Conservation (phyloP, 2,113 vertebrate species). For the Sturnus vulgaris region DNA sequence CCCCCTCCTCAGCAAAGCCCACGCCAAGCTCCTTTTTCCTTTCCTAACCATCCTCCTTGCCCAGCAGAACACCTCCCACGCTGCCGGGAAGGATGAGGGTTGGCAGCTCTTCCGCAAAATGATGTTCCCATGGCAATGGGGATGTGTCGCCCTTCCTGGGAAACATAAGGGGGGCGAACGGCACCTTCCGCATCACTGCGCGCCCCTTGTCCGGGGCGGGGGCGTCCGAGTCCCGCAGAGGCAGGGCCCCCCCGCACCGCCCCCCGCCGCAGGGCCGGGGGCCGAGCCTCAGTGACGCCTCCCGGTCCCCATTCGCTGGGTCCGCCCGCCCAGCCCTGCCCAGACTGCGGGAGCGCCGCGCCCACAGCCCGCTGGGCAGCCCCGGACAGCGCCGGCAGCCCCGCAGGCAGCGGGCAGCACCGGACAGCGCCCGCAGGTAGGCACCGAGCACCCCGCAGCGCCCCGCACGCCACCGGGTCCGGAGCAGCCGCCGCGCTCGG, state of each 20-base stretch:
- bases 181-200: not conserved
- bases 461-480: not conserved
- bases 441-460: not conserved
- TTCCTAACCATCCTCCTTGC: not conserved
- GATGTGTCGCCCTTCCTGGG: not conserved
- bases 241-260: not conserved
- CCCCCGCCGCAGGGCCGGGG: conserved; percentile 33
- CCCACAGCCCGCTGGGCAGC: conserved; percentile 33
- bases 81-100: not conserved
- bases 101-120: not conserved
- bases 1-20: not conserved
- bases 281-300: conserved; percentile 32
- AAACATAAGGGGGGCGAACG: not conserved
- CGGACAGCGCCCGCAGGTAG: conserved; percentile 16
- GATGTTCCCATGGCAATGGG: conserved; percentile 3
- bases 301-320: conserved; percentile 5
- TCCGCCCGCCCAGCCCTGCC: conserved; percentile 14
- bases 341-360: conserved; percentile 30
- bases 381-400: not conserved
- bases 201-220: not conserved
- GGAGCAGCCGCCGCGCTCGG: not conserved
- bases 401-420: not conserved
- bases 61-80: not conserved
- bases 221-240: not conserved
- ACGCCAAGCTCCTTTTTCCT: not conserved